Conservation (phyloP, 2,888 invertebrate genomes). For the Philopedon plagiatum region DNA sequence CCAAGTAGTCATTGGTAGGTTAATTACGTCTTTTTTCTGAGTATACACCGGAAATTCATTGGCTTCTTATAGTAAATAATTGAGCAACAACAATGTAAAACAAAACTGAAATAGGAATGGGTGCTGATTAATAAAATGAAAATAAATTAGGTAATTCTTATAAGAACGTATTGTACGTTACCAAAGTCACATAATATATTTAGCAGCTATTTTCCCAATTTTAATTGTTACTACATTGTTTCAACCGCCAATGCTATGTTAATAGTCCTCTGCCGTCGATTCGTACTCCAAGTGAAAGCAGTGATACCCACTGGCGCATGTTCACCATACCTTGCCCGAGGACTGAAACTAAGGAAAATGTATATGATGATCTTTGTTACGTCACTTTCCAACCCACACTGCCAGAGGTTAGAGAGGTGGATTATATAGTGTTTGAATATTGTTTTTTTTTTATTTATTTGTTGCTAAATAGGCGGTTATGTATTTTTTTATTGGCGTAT, state of each 20-base stretch:
- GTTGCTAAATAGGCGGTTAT: not conserved
- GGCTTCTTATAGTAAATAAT: too few relatives aligned
- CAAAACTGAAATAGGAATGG: too few relatives aligned
- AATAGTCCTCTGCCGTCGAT: slow-evolving; percentile 21
- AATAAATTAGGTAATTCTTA: too few relatives aligned
- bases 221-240: not conserved
- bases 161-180: too few relatives aligned
- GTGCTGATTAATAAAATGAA: too few relatives aligned
- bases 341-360: slow-evolving; percentile 80
- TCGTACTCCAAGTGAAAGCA: slow-evolving; percentile 31
- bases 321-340: slow-evolving; percentile 76
- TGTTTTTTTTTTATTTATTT: slow-evolving; percentile 15
- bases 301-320: slow-evolving; percentile 76
- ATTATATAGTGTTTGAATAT: slow-evolving; percentile 9
- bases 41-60: too few relatives aligned
- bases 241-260: not conserved
- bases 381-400: slow-evolving; percentile 81
- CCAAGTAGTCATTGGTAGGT: too few relatives aligned
- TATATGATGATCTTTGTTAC: slow-evolving; percentile 91
- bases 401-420: slow-evolving; percentile 74
- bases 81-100: too few relatives aligned
- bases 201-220: not conserved
- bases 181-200: too few relatives aligned
- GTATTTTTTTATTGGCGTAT: slow-evolving; percentile 17
- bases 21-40: too few relatives aligned